Percentiles rank a stretch among this genome's conserved stretches.
These are phyloP conservation scores for Isotomurus palustris DNA, from an alignment of 2,888 invertebrate species.

Conservation along the genomic window DNA sequence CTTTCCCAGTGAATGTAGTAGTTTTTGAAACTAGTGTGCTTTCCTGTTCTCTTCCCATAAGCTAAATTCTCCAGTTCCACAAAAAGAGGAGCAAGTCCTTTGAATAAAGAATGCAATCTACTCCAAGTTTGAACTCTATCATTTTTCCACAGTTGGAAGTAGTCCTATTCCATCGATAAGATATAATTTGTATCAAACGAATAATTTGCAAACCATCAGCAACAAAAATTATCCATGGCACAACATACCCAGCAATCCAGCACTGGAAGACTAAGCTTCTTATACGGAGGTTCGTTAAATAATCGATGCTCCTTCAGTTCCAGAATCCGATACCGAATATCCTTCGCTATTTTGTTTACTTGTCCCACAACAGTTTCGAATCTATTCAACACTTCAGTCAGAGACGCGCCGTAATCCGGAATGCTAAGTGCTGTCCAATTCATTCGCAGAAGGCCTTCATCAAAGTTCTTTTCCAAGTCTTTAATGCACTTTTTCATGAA, in stretches of 20 bases:
- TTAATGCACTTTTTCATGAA: constrained; percentile 64
- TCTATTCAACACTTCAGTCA: constrained; percentile 28
- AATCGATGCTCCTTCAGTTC: constrained; percentile 50
- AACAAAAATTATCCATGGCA: background rate
- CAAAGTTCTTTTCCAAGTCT: constrained; percentile 68
- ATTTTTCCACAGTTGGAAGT: constrained; percentile 66
- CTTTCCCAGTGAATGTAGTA: constrained; percentile 81
- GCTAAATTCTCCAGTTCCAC: constrained; percentile 81
- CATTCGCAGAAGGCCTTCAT: constrained; percentile 74
- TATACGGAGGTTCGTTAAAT: constrained; percentile 39
- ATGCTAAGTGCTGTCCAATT: constrained; percentile 85
- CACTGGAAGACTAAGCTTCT: constrained; percentile 31
- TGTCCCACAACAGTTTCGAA: constrained; percentile 39
- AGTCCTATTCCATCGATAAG: too few relatives aligned
- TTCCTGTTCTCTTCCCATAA: constrained; percentile 71
- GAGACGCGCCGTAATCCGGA: constrained; percentile 58
- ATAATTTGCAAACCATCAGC: background rate
- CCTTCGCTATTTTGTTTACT: constrained; percentile 51
- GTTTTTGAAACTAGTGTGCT: constrained; percentile 64
- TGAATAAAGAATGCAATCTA: constrained; percentile 66
- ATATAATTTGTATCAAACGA: constrained; percentile 14
- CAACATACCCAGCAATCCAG: constrained; percentile 40
- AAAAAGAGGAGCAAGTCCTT: constrained; percentile 73
- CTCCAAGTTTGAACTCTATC: constrained; percentile 65
- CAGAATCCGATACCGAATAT: constrained; percentile 52